Conservation (phyloP, 2,113 vertebrate genomes). For the Hepsetus odoe region DNA sequence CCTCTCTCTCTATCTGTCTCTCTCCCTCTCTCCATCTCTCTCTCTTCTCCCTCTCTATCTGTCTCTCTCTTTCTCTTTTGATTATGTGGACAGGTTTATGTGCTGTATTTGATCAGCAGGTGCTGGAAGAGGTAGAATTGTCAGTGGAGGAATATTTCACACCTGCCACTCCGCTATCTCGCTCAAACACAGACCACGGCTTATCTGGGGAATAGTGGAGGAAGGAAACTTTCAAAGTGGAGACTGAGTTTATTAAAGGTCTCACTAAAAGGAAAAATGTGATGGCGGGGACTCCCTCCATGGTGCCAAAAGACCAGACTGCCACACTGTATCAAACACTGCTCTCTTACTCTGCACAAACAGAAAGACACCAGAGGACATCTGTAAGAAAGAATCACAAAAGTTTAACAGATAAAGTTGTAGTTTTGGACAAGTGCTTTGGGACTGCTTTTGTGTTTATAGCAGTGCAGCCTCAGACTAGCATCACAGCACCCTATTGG, state of each 20-base stretch:
- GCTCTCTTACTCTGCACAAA: not conserved
- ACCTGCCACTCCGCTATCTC: slow-evolving; percentile 23
- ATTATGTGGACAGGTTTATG: slow-evolving; percentile 11
- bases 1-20: not conserved
- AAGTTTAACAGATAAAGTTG: not conserved
- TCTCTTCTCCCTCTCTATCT: not conserved
- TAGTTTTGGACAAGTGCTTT: not conserved
- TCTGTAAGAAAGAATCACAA: not conserved
- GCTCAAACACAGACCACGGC: slow-evolving; percentile 10
- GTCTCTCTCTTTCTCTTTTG: not conserved
- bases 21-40: not conserved
- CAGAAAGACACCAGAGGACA: not conserved
- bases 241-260: slow-evolving; percentile 31
- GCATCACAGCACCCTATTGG: too few species aligned
- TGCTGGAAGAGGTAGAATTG: not conserved
- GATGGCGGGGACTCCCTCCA: not conserved
- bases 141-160: slow-evolving; percentile 18
- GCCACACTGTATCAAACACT: slow-evolving; percentile 8
- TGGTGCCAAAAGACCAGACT: not conserved
- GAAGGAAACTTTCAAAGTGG: slow-evolving; percentile 17
- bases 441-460: not conserved
- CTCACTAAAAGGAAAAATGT: slow-evolving; percentile 23
- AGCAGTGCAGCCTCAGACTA: not conserved
- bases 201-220: slow-evolving; percentile 26
- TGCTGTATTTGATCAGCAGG: slow-evolving; percentile 27